Evolutionary conservation across 2,888 invertebrate species (phyloP), one percentile per base, ranked within the genome.

Genomic region (Anagyrus pseudococci): DNA sequence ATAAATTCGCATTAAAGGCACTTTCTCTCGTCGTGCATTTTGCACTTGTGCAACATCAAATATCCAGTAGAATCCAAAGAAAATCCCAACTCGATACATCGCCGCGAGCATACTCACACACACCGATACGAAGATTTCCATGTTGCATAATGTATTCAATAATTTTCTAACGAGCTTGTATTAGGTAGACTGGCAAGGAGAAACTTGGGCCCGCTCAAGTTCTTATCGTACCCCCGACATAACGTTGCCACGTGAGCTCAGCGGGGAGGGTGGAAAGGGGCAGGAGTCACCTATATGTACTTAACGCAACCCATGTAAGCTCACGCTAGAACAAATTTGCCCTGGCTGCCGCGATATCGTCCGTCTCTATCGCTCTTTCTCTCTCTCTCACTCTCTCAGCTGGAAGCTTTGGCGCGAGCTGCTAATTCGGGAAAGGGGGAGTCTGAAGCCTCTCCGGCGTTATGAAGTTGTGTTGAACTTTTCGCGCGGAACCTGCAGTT

Each of bases 401-500:
- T 29, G 29, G 4, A 29, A 4, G 10, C 37, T n/a, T 17, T 54
- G 40, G 47, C 48, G 57, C 50, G 50, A 52, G 52, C 58, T 55
- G 52, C 65, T 65, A 65, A 65, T 65, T 65, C 62, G 54, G 41
- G 25, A 23, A 22, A 37, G n/a, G n/a, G n/a, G n/a, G n/a, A n/a
- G 19, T 13, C 8, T 10, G 54, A 47, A 48, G 48, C 56, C 40
- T 49, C 40, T 13, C 73, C 75, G 70, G 74, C 74, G 76, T 77
- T 80, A 77, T 77, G 77, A 79, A 80, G 80, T 79, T 79, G 78
- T 78, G 79, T 78, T 80, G 78, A 80, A 80, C 80, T 80, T 80
- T 80, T 80, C 76, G 72, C 74, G 71, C 74, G 44, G 41, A 37
- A 25, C 25, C 75, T 72, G 77, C 76, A 79, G 78, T 80, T 80